Conservation (phyloP, 2,888 invertebrate genomes). For the Drosophila mettleri region DNA sequence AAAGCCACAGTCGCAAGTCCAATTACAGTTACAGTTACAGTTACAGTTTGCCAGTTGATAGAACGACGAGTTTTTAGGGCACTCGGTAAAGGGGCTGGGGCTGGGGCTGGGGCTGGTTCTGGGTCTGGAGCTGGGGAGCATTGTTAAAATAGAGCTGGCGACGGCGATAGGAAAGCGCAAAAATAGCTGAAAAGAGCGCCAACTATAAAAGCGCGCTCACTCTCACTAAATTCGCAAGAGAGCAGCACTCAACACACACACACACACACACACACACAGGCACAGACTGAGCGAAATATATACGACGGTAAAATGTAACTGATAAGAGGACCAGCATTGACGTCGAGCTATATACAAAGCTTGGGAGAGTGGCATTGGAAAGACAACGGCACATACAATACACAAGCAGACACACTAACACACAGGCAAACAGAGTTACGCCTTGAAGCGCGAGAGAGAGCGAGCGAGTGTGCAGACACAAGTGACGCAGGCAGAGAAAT, state of each 20-base stretch:
- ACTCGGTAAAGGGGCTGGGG: not conserved
- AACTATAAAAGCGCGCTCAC: conserved; percentile 56
- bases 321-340: conserved; percentile 56
- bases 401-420: conserved; percentile 29
- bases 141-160: conserved; percentile 61
- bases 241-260: conserved; percentile 33
- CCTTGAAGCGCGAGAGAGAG: conserved; percentile 40
- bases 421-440: conserved; percentile 24
- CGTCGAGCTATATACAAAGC: conserved; percentile 59
- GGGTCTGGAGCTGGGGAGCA: conserved; percentile 4
- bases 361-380: conserved; percentile 66
- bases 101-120: too few relatives aligned
- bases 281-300: conserved; percentile 23
- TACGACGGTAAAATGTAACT: conserved; percentile 43
- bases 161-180: conserved; percentile 57
- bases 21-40: conserved; percentile 72
- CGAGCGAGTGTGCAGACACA: conserved; percentile 15
- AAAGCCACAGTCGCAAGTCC: conserved; percentile 72
- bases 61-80: conserved; percentile 14
- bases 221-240: conserved; percentile 34
- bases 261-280: conserved; percentile 15
- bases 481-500: conserved; percentile 79
- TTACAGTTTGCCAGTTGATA: conserved; percentile 48
- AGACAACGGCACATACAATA: conserved; percentile 45
- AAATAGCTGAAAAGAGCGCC: conserved; percentile 63